Base-by-base conservation (phyloP, 2,797 vertebrate genomes). In the Leuciscus waleckii region DNA sequence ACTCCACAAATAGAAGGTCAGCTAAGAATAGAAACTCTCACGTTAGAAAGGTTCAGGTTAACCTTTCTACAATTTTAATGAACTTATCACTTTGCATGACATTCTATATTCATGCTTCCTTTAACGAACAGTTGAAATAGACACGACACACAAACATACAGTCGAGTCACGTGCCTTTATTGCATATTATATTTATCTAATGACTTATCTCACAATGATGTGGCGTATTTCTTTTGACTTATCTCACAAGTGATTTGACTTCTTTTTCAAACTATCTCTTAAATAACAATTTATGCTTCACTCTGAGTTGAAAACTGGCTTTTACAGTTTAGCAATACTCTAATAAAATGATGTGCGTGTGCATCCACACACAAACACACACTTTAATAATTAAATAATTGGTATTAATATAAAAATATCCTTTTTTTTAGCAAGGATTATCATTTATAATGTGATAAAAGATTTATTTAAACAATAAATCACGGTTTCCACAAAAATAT, bases 31-130 rank as follows among this genome's bases (percentile, higher is more conserved):
- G 77, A 88, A 68, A 70, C 83, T 51, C 82, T 67, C 26, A 85
- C 69, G 68, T 89, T 85, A 87, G 63, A 85, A 29, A 83, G 86
- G 81, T 88, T 88, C 84, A 87, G 82, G 71, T 85, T 71, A 70
- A 86, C 85, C 86, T 80, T 87, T 67, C 29, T 86, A 75, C 80
- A 84, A 78, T 81, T 70, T 87, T 88, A 80, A 88, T 83, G 73
- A 82, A 83, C 87, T 88, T 87, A 86, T 89, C 81, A 84, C 81
- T 89, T 88, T 90, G 84, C 69, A 69, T 51, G 67, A 54, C 54
- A 85, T 88, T 87, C 69, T 82, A 86, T 79, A 89, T 91, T 89
- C 70, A 85, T 88, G 41, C 63, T 19, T 74, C 49, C 61, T 69
- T 70, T 41, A 61, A 76, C 16, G 29, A 85, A 17, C 17, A 65